Evolutionary conservation across 1,140 invertebrate genomes (phyloP).

Genomic region (Ericerus pela): DNA sequence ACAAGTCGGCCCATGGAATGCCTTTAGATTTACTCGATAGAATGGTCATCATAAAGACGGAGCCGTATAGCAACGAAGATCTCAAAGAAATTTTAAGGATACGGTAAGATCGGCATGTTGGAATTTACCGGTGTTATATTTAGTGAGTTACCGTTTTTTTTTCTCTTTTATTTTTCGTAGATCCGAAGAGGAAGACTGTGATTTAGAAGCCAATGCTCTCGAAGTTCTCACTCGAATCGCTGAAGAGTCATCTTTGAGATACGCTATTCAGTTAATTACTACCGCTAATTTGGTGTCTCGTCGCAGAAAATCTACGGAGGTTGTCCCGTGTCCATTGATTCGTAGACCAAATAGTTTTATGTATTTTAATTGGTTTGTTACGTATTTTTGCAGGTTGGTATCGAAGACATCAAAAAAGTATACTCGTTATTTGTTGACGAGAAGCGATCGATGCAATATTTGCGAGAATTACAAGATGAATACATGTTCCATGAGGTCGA

Average conservation of each 20-base stretch:
- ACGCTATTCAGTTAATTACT: conserved; percentile 97
- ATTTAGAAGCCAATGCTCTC: conserved; percentile 83
- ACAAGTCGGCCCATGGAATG: conserved; percentile 87
- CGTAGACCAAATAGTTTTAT: neutral
- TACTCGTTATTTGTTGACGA: conserved; percentile 92
- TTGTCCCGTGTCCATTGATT: conserved; percentile 28
- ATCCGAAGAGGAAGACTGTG: conserved; percentile 94
- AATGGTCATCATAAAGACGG: conserved; percentile 86
- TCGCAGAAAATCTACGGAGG: conserved; percentile 66
- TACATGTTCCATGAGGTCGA: conserved; percentile 57
- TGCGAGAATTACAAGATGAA: conserved; percentile 90
- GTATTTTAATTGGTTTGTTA: conserved; percentile 10
- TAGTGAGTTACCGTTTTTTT: conserved; percentile 2
- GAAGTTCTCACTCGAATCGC: conserved; percentile 83
- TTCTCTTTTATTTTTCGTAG: conserved; percentile 28
- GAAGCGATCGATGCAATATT: conserved; percentile 75
- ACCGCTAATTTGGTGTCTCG: conserved; percentile 78
- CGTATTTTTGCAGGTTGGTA: conserved; percentile 41
- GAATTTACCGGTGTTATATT: neutral
- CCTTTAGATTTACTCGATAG: conserved; percentile 92
- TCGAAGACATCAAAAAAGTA: conserved; percentile 87
- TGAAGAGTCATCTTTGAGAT: conserved; percentile 80
- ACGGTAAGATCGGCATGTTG: conserved; percentile 37
- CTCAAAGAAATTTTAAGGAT: conserved; percentile 85
- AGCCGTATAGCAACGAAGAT: conserved; percentile 76